phyloP scores from a whole-genome alignment of 2,113 vertebrate species.

The Silurus asotus region DNA sequence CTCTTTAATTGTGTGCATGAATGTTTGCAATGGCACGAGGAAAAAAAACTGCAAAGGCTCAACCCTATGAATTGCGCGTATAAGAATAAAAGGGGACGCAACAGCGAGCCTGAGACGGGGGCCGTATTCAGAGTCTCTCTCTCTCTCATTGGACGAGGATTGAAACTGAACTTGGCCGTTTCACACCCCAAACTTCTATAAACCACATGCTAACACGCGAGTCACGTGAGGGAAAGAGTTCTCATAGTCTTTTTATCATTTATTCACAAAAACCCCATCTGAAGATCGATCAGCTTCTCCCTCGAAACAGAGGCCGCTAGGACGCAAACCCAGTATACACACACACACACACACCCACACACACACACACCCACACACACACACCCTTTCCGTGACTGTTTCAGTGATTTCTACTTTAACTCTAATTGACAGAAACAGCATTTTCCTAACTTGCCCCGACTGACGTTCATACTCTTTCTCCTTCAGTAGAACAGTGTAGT shows the following conservation, averaged over 20 bases:
- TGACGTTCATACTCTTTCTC: background rate
- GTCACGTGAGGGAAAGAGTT: no score
- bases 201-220: no score
- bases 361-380: no score
- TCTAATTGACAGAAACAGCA: background rate
- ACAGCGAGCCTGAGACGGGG: background rate
- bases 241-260: no score
- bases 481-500: background rate
- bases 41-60: background rate
- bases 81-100: background rate
- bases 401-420: background rate
- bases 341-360: no score
- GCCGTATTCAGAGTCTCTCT: slow-evolving; percentile 20
- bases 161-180: background rate
- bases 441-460: background rate
- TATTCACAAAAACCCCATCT: no score
- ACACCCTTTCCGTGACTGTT: background rate
- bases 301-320: no score
- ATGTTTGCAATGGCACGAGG: slow-evolving; percentile 6
- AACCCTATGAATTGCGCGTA: background rate
- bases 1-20: slow-evolving; percentile 31
- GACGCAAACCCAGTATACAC: no score
- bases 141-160: background rate
- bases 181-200: no score
- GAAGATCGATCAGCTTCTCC: no score